Base-by-base conservation (phyloP, 2,888 invertebrate species). In the Pristionchus entomophagus region DNA sequence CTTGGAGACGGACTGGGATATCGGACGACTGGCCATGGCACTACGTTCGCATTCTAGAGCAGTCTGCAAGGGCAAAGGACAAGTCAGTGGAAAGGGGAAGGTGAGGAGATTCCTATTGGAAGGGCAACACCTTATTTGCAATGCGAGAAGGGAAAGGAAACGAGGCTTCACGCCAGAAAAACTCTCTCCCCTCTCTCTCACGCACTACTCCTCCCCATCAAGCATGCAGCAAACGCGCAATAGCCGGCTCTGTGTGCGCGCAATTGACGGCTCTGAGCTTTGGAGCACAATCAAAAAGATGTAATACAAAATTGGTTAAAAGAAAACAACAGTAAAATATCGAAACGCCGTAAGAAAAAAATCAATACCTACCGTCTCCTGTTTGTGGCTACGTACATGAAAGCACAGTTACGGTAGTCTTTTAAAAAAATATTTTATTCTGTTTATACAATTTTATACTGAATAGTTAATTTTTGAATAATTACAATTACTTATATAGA, bases 1-100 rank as follows among this genome's bases (percentile, higher is more conserved):
- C 86, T 88, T 87, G 41, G 88, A 88, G n/a, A 87, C 88, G 49
- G 87, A 87, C 35, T 86, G 87, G 12, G 87, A 86, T 38, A 87
- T 88, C 19, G 87, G 87, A 14, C 88, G 87, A 41, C 86, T 86
- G 51, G 78, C 22, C 78, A 80, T 80, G 29, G 51, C 51, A 80
- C 78, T 80, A 80, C 78, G 51, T 80, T 51, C 51, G 32, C 78
- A 80, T 80, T 51, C 78, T 80, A 80, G 22, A 14, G 51, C 29
- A 80, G 41, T 51, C 51, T 51, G 51, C 35, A 80, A 49, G 32
- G 32, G 1, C 22, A 19, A 51, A 77, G n/a, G n/a, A 80, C 51
- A 32, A 29, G 32, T 32, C 29, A 17, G 22, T 3, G 35, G n/a
- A 19, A 80, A 29, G 78, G n/a, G 22, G 17, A 41, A 77, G 49